phyloP scores from a whole-genome alignment of 2,888 invertebrate genomes.

The Cephus pygmeus region DNA sequence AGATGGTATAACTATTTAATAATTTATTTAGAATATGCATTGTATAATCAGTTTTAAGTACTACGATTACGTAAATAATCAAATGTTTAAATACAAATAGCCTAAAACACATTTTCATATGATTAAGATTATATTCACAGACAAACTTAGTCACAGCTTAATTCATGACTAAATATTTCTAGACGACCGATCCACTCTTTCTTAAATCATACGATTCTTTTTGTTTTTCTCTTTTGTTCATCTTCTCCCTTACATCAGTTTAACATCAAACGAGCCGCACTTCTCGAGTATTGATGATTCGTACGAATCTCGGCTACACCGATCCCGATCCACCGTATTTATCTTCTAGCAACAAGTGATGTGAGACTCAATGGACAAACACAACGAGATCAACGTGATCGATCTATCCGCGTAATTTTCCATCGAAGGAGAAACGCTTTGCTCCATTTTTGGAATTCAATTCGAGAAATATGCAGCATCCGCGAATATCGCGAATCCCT shows the following conservation, averaged over 20 bases:
- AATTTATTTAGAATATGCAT: conserved; percentile 44
- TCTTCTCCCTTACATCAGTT: background rate
- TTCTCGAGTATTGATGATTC: background rate
- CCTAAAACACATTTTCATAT: conserved; percentile 42
- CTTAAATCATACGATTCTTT: conserved; percentile 6
- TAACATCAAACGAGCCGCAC: conserved; percentile 2
- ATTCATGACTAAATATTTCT: conserved; percentile 8
- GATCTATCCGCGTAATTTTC: background rate
- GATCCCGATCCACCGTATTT: background rate
- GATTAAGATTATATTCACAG: conserved; percentile 41
- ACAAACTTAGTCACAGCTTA: conserved; percentile 26
- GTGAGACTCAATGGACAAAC: background rate
- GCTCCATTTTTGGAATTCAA: no score
- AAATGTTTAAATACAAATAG: conserved; percentile 42
- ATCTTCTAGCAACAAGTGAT: background rate
- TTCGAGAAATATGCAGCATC: background rate
- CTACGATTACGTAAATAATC: conserved; percentile 30
- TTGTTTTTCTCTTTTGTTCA: background rate
- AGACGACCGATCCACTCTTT: conserved; percentile 2
- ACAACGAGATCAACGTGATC: background rate
- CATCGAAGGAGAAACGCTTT: background rate
- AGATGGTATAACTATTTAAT: conserved; percentile 38
- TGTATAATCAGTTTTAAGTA: conserved; percentile 44
- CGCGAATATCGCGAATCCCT: background rate
- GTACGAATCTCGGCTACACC: background rate